Base-by-base conservation (phyloP, 2,113 vertebrate genomes). In the Circaetus cinerascens region DNA sequence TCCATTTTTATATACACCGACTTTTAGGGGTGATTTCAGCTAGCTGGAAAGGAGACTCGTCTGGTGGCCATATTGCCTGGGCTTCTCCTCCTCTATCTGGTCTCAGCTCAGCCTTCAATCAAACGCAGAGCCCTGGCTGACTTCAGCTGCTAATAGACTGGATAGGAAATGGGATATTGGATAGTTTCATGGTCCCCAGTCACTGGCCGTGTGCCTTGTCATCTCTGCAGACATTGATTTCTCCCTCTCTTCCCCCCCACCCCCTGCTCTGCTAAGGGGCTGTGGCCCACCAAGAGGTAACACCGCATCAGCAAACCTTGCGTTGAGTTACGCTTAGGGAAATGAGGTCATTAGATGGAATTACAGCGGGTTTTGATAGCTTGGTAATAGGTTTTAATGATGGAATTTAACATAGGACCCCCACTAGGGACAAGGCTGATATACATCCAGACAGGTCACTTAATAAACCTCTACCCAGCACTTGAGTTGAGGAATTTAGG, bases 341-440 rank as follows among this genome's bases (percentile, higher is more conserved):
- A 98, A 98, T 98, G 96, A 98, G 98, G 98, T 98, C 97, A 98
- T 98, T 98, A 98, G 98, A 98, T 57, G 96, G 98, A 98, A 98
- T 98, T 98, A 98, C 96, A 97, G 97, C 79, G 19, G 97, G 95
- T 95, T 98, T 98, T 98, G 98, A 98, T 99, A 98, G 98, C 98
- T 98, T 21, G 1, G 98, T 99, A 99, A 99, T 98, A 97, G 98
- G 98, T 98, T 98, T 98, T 98, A 98, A 98, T 97, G 98, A 98
- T 97, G 97, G 96, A 98, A 98, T 98, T 98, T 98, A 98, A 98
- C 98, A 97, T 80, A 95, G 97, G 87, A 97, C 97, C 96, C 97
- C 98, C 98, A 98, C 95, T 48, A 98, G 98, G 98, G 98, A 98
- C 97, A 98, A 96, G 97, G 96, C 94, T 98, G 98, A 98, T 97